Evolutionary conservation across 2,888 invertebrate genomes (phyloP).

Genomic region (Octodonta nipae): DNA sequence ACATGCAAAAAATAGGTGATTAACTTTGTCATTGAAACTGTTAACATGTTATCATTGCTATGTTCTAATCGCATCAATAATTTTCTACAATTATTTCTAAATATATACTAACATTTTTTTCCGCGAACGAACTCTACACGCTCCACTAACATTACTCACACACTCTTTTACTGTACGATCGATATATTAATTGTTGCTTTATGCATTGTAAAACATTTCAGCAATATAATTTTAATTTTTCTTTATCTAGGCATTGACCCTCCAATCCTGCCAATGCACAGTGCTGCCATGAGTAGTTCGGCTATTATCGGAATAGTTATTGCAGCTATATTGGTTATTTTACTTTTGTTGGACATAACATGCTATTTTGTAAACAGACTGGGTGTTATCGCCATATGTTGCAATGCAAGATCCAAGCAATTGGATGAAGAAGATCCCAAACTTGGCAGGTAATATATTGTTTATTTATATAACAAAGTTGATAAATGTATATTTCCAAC

Average conservation of each 20-base stretch:
- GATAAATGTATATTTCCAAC: not conserved
- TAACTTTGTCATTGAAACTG: no score
- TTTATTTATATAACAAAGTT: not conserved
- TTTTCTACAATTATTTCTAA: no score
- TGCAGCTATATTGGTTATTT: conserved; percentile 62
- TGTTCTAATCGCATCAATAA: no score
- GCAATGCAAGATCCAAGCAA: conserved; percentile 50
- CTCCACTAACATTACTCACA: no score
- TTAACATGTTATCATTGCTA: no score
- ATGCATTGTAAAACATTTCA: no score
- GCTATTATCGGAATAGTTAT: conserved; percentile 77
- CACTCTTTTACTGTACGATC: no score
- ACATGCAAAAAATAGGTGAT: no score
- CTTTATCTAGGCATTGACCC: conserved; percentile 20
- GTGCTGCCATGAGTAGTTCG: conserved; percentile 51
- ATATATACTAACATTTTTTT: no score
- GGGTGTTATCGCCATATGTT: conserved; percentile 56
- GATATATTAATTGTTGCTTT: conserved; percentile 3
- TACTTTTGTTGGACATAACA: conserved; percentile 73
- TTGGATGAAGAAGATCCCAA: conserved; percentile 71
- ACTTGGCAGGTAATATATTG: conserved; percentile 56
- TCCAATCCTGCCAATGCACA: conserved; percentile 28
- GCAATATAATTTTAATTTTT: conserved; percentile 9
- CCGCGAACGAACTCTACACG: no score
- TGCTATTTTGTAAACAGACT: conserved; percentile 56